Evolutionary conservation across 2,888 invertebrate species (phyloP), one percentile per base, ranked within the genome.

Genomic region (Ornithoptera priamus): DNA sequence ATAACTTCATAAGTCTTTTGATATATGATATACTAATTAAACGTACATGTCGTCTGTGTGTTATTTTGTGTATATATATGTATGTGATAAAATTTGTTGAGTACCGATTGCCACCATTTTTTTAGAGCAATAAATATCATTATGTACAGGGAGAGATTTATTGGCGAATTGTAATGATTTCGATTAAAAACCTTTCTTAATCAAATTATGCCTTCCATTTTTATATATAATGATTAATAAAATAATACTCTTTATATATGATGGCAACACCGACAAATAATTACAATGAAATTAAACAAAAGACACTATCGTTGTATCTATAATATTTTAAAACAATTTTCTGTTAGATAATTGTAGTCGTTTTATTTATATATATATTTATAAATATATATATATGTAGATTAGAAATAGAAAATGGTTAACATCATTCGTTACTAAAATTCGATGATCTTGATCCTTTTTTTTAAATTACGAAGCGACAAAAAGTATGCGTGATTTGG

Each of bases 251-350:
- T 56, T 20, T 7, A 17, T n/a, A 56, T 56, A 56, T 4, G 20
- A n/a, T 58, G 18, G 22, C n/a, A 58, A 22, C 22, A 58, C 22
- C 0, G 12, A 58, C 22, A 57, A 57, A 20, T 57, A n/a, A 1
- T 46, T 46, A 46, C 50, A n/a, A 5, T 53, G 57, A 58, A 18
- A 58, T 58, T 58, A 58, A 22, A 58, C 12, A 58, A 58, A 58
- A 58, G 57, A 58, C 57, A 58, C 22, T n/a, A 0, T 53, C 3
- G 18, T 53, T 18, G 5, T 53, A 53, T 53, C n/a, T 6, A 53
- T n/a, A 18, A 53, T n/a, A 53, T 53, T 53, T 17, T 42, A 42
- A 12, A 42, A 42, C 12, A 10, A 1, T 22, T 22, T 22, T n/a
- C 18, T 2, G 53, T n/a, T 53, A n/a, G 6, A n/a, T n/a, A 1